These are phyloP conservation scores for Eurois occulta DNA, from an alignment of 2,888 invertebrate species.

Conservation along the genomic window DNA sequence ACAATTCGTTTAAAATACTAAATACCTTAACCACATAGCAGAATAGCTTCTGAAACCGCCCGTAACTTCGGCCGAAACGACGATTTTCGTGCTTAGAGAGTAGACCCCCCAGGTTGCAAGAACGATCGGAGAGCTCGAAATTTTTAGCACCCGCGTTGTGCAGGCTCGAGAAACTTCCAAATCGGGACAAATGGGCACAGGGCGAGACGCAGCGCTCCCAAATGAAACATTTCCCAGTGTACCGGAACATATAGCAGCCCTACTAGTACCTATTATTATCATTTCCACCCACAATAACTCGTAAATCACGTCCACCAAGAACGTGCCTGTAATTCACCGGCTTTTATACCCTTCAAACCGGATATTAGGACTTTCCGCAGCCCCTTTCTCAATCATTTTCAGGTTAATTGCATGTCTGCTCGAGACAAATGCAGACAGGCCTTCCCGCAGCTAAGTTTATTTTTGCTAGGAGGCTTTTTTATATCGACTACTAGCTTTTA, in stretches of 20 bases:
- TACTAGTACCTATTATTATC: not conserved
- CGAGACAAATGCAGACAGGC: not conserved
- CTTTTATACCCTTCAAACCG: not conserved
- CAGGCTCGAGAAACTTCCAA: not conserved
- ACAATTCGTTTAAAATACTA: not conserved
- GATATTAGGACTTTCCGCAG: slow-evolving; percentile 6
- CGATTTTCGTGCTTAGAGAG: too few species aligned
- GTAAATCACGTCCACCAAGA: slow-evolving; percentile 1
- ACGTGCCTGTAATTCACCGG: slow-evolving; percentile 20
- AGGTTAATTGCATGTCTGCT: not conserved
- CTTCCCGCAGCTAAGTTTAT: not conserved
- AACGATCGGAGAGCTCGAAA: not conserved
- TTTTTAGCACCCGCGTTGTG: not conserved
- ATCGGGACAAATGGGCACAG: not conserved
- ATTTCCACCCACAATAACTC: not conserved
- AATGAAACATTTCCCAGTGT: not conserved
- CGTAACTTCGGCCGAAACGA: too few species aligned
- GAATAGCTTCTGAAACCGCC: not conserved
- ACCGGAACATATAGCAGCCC: not conserved
- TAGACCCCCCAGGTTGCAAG: too few species aligned
- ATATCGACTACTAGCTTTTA: not conserved
- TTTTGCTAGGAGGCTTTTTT: not conserved
- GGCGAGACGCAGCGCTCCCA: not conserved
- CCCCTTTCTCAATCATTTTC: not conserved
- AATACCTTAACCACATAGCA: not conserved